Evolutionary conservation across 2,888 invertebrate species (phyloP).

Genomic region (Incurvaria masculella): DNA sequence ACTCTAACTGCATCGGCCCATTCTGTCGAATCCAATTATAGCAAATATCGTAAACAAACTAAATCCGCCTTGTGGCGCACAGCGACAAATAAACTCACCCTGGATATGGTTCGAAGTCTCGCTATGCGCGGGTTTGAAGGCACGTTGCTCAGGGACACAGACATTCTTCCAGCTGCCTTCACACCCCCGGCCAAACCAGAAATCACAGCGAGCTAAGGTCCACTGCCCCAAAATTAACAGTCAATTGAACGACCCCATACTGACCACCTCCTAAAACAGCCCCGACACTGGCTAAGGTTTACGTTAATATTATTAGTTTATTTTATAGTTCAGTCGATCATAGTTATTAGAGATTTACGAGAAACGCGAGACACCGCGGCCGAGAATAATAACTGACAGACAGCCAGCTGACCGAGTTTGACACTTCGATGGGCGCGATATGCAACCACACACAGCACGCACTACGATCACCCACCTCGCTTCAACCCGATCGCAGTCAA

Average conservation of each 20-base stretch:
- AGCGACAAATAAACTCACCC: conserved; percentile 31
- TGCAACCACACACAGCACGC: no score
- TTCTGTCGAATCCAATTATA: conserved; percentile 12
- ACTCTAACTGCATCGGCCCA: conserved; percentile 1
- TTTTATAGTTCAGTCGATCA: conserved; percentile 1
- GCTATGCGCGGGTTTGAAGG: conserved; percentile 48
- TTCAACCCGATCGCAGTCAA: no score
- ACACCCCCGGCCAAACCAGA: conserved; percentile 23
- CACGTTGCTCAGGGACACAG: conserved; percentile 44
- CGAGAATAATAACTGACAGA: no score
- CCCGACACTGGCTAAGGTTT: no score
- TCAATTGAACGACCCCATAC: conserved; percentile 32
- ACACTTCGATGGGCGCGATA: no score
- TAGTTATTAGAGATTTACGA: conserved; percentile 13
- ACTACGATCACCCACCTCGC: no score
- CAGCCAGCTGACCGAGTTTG: no score
- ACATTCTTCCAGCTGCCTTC: conserved; percentile 7
- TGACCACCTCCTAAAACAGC: conserved; percentile 15
- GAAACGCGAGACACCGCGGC: conserved; percentile 21
- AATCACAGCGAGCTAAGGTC: conserved; percentile 9
- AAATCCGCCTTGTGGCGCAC: neutral
- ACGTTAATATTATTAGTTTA: no score
- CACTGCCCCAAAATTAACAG: conserved; percentile 27
- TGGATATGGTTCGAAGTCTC: conserved; percentile 45
- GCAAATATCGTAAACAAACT: conserved; percentile 12